These are phyloP conservation scores for Asteroscopus sphinx DNA, from an alignment of 2,888 invertebrate species.

Conservation along the genomic window DNA sequence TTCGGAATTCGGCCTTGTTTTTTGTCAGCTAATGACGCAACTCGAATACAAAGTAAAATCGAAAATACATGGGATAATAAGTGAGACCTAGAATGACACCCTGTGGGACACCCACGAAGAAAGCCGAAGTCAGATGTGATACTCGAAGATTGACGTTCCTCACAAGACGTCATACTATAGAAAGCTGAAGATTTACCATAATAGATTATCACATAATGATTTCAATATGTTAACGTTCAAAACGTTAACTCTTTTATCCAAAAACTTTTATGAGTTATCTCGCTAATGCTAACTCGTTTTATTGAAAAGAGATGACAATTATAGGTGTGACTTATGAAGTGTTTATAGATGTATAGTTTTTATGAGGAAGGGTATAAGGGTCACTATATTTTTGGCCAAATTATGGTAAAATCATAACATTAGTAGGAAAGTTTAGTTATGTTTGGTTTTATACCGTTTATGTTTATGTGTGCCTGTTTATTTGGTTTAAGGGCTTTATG, in stretches of 20 bases:
- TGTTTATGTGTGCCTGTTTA: too few species aligned
- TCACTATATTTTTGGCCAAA: conserved; percentile 23
- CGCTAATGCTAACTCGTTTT: conserved; percentile 28
- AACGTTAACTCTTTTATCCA: conserved; percentile 12
- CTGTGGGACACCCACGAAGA: conserved; percentile 3
- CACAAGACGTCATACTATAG: neutral
- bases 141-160: neutral
- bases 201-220: conserved; percentile 8
- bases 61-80: too few species aligned
- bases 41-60: too few species aligned
- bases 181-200: conserved; percentile 1
- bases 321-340: conserved; percentile 29
- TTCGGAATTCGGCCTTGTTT: neutral
- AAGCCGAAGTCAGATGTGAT: neutral
- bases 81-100: conserved; percentile 3
- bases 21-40: neutral
- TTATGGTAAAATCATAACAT: conserved; percentile 19
- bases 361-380: conserved; percentile 21
- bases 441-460: too few species aligned
- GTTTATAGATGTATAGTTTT: conserved; percentile 29
- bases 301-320: conserved; percentile 36
- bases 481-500: too few species aligned
- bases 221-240: conserved; percentile 17
- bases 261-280: conserved; percentile 36
- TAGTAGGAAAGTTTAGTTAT: too few species aligned